These are phyloP conservation scores for Hypena proboscidalis DNA, from an alignment of 2,888 invertebrate genomes.

Conservation along the genomic window DNA sequence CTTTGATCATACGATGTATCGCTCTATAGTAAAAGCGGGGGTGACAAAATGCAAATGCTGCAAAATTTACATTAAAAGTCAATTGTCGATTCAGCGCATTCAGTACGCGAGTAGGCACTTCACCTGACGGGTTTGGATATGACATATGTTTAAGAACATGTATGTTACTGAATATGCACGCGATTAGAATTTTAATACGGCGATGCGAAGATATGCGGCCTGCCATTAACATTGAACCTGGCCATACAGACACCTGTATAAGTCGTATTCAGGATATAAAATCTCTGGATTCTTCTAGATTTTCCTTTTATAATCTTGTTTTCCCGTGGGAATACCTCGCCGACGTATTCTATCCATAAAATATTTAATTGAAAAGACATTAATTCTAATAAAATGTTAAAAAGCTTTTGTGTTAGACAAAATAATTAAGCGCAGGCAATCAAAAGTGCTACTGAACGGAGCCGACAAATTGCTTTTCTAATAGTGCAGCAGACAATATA, in stretches of 20 bases:
- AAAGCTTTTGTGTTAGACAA: conserved; percentile 1
- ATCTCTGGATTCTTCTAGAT: conserved; percentile 10
- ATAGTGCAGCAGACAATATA: conserved; percentile 30
- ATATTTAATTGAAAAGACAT: conserved; percentile 5
- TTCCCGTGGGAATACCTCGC: conserved; percentile 27
- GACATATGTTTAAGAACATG: conserved; percentile 73
- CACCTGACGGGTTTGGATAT: conserved; percentile 69
- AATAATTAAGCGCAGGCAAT: conserved; percentile 17
- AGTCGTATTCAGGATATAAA: conserved; percentile 28
- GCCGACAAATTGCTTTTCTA: conserved; percentile 27
- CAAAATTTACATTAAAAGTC: conserved; percentile 72
- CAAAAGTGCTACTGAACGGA: conserved; percentile 25
- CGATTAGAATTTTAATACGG: conserved; percentile 57
- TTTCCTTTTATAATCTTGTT: conserved; percentile 10
- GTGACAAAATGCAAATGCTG: conserved; percentile 58
- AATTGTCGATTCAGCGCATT: conserved; percentile 72
- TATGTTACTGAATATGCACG: conserved; percentile 55
- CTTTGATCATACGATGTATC: conserved; percentile 12
- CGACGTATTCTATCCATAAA: not conserved
- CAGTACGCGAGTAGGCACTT: conserved; percentile 51
- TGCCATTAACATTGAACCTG: conserved; percentile 40
- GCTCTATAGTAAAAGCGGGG: conserved; percentile 40
- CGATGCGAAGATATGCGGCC: conserved; percentile 50
- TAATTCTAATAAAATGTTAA: conserved; percentile 1
- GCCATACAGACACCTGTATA: conserved; percentile 25